phyloP scores from a whole-genome alignment of 2,113 vertebrate species.

The Ranitomeya imitator region DNA sequence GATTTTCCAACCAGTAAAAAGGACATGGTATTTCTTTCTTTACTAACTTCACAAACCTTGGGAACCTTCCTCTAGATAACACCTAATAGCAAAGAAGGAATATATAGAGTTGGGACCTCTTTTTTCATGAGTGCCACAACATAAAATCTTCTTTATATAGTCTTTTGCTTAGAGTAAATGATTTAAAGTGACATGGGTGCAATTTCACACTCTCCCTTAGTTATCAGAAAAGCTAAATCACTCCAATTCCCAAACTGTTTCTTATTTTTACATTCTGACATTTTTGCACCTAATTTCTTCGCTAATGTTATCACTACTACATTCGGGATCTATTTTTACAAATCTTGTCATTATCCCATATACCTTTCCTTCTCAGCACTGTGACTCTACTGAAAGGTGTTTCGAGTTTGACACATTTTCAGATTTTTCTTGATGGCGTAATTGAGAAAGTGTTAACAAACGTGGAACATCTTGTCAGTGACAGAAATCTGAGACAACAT shows the following conservation, averaged over 20 bases:
- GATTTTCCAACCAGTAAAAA: neutral
- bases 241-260: neutral
- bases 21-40: neutral
- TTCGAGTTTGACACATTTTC: constrained; percentile 22
- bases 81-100: neutral
- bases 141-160: neutral
- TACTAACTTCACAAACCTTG: too few species aligned
- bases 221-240: neutral
- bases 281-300: neutral
- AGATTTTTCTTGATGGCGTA: constrained; percentile 7
- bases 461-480: constrained; percentile 28
- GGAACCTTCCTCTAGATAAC: neutral
- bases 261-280: neutral
- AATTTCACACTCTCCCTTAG: neutral
- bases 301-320: neutral
- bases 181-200: neutral
- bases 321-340: constrained; percentile 24
- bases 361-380: neutral
- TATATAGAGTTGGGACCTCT: neutral
- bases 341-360: constrained; percentile 11
- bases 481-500: constrained; percentile 1
- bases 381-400: constrained; percentile 15
- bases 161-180: neutral
- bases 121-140: neutral
- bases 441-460: constrained; percentile 27